Base-by-base conservation (phyloP, 2,113 vertebrate genomes). In the Epinephelus moara region DNA sequence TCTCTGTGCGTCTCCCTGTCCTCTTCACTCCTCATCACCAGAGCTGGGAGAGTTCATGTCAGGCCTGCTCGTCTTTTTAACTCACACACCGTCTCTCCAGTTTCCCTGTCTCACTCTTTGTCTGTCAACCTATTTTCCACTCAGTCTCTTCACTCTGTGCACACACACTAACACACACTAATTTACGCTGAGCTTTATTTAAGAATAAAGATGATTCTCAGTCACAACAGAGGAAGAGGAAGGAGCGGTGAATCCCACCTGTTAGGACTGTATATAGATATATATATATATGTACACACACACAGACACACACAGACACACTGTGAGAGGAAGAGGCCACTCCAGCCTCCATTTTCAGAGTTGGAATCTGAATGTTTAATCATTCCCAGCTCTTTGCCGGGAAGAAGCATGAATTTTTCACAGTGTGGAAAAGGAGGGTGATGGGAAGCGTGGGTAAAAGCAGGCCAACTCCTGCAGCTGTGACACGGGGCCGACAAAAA, bases 301-400 rank as follows among this genome's bases (percentile, higher is more conserved):
- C 15, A 27, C 45, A 50, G 10, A 27, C 42, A 68, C n/a, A 25
- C n/a, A 62, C 56, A 25, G 12, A 57, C 56, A 25, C 23, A 57
- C 56, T 14, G 23, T 13, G 13, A 47, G 13, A 10, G 15, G 21
- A 21, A 61, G 67, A 69, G 53, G 85, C 57, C 85, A 88, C 86
- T 89, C 88, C 80, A 90, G 81, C 67, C 69, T 92, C 84, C 91
- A 88, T 91, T 92, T 94, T 89, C 79, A 90, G 85, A 89, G 84
- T 47, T 78, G 61, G 67, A 91, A 90, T 91, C 89, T 94, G 92
- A 94, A 93, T 93, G 88, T 91, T 94, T 93, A 91, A 94, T 94
- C 92, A 86, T 89, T 84, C 76, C 67, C 50, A 79, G 89, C 90
- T 91, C 91, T 92, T 89, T 91, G 88, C 87, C 78, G 78, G 83